Base-by-base conservation (phyloP, 2,888 invertebrate species). In the Diaprepes abbreviatus region DNA sequence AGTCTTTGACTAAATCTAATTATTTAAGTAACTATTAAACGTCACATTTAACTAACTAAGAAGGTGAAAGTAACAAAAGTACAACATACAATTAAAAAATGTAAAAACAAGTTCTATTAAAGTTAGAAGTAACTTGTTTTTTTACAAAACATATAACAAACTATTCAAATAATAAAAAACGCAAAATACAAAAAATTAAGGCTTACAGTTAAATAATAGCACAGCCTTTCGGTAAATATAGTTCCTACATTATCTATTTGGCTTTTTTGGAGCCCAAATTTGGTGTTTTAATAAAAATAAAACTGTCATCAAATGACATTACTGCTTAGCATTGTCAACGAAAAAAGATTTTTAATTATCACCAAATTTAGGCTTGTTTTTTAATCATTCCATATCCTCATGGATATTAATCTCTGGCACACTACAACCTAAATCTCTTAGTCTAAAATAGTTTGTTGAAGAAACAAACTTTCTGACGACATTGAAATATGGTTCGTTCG, bases 361-460 rank as follows among this genome's bases (percentile, higher is more conserved):
- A 45, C 59, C 59, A 45, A 59, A 43, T 40, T 59, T 17, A 16
- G 17, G 31, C 59, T 45, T 43, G 16, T 43, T 54, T 17, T 28
- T 33, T n/a, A 28, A 28, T 50, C 48, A 68, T 63, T 68, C 68
- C 69, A 69, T 69, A 12, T 64, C 48, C 50, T 69, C 69, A 7
- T 40, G 43, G 14, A 57, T 12, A 17, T 66, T 38, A 6, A 65
- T 43, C 10, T 64, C 57, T 0, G 35, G 40, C 14, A 71, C 33
- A 9, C n/a, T 35, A 45, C 66, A 71, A 17, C 70, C 70, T 7
- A 57, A 40, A 33, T 62, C 59, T 14, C 57, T 36, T 9, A 71
- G 57, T 16, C 12, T 45, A 14, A 31, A 48, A 24, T 48, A 43
- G 7, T 50, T 36, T 4, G 35, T 28, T 7, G 31, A 17, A 9